Conservation (phyloP, 92 coral and sea anemone species). For the Porites lobata region DNA sequence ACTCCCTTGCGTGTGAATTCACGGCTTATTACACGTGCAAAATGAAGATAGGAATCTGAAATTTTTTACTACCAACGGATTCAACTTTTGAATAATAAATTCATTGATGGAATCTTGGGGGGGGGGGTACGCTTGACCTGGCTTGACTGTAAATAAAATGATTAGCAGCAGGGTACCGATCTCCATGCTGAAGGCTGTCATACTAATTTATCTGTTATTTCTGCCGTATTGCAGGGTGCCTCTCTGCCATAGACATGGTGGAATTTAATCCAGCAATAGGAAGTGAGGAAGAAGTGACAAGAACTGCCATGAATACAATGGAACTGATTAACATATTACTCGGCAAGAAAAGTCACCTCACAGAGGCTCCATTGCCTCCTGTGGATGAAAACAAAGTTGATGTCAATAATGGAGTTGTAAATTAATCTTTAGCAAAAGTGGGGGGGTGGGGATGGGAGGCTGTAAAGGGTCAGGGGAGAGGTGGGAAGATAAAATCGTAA, state of each 20-base stretch:
- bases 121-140: no score
- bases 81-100: no score
- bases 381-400: conserved; percentile 33
- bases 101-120: no score
- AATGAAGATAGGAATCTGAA: no score
- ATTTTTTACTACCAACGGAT: no score
- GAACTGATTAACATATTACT: conserved; percentile 73
- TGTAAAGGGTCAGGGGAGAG: no score
- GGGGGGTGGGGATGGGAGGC: background rate
- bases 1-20: no score
- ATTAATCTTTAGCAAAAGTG: background rate
- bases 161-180: no score
- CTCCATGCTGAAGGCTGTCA: no score
- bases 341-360: conserved; percentile 63
- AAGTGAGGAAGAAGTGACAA: conserved; percentile 71
- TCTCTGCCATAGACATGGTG: conserved; percentile 85
- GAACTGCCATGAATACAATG: conserved; percentile 78
- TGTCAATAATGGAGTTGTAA: background rate
- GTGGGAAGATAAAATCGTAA: no score
- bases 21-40: no score
- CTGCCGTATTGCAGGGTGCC: conserved; percentile 60
- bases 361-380: conserved; percentile 52
- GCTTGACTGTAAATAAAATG: no score
- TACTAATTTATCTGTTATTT: background rate
- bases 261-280: conserved; percentile 87